Evolutionary conservation across 2,797 vertebrate genomes (phyloP), one percentile per base, ranked within the genome.

Genomic region (Nannoperca obscura): DNA sequence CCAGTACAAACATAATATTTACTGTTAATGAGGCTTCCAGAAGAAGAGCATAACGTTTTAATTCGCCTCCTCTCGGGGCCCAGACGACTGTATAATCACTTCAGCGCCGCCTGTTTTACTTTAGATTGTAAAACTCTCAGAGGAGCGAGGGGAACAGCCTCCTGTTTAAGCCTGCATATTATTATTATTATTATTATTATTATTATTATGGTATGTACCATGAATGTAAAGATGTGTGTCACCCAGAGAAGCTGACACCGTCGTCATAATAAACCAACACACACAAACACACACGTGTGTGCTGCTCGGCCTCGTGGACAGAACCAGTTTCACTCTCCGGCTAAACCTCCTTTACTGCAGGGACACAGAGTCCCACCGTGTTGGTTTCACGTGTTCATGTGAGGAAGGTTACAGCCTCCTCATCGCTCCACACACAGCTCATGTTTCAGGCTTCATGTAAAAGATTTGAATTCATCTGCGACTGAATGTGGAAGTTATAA

Each of bases 1-100:
- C 36, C 78, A 50, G 32, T 30, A 32, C 66, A 79, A 84, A 76
- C 74, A 64, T 38, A 59, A 76, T 82, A 75, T 86, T 83, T 88
- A 79, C 74, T 57, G 69, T 78, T 89, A 88, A 89, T 73, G 72
- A 89, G 83, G 47, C 19, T 68, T 47, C 34, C 76, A 73, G 24
- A 81, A 47, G 36, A 30, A 54, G 40, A 82, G 71, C 34, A 49
- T 27, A 66, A 61, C 71, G 67, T 67, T 80, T 84, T 76, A 71
- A 68, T 73, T 75, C 47, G 34, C 71, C 55, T 77, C 42, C 8
- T 79, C 69, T 67, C 57, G 0, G 12, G 4, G 24, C 84, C 82
- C 12, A 47, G 71, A 75, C 11, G 27, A 40, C 20, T 0, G 47
- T 55, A 38, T 63, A 55, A 82, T 76, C 71, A 53, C 46, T 58